Conservation (phyloP, 2,797 vertebrate species). For the Acanthurus lineatus region DNA sequence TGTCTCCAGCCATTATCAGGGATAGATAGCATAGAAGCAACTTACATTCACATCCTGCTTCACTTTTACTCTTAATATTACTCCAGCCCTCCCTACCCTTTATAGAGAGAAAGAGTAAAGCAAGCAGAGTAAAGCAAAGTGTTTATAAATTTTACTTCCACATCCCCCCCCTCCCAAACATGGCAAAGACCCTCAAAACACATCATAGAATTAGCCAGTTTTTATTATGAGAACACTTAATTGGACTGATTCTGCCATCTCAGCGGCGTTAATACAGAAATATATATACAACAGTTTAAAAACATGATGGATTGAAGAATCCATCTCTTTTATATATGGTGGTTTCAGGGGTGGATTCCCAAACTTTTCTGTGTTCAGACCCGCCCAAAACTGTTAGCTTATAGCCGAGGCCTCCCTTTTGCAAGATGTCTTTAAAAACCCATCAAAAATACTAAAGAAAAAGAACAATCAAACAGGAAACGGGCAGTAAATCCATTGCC, state of each 20-base stretch:
- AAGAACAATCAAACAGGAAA: too few relatives aligned
- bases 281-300: conserved; percentile 75
- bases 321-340: not conserved
- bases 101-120: not conserved
- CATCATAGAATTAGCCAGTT: not conserved
- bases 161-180: not conserved
- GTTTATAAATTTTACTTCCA: not conserved
- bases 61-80: conserved; percentile 34
- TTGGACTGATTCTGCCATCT: conserved; percentile 41
- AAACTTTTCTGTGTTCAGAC: too few relatives aligned
- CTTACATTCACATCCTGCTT: conserved; percentile 39
- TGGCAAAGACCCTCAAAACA: not conserved
- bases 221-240: conserved; percentile 61
- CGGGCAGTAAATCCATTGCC: too few relatives aligned
- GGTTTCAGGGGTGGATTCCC: not conserved
- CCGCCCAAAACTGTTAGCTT: too few relatives aligned
- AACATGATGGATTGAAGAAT: conserved; percentile 59
- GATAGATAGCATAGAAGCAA: conserved; percentile 15
- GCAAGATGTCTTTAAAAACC: too few relatives aligned
- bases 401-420: too few relatives aligned
- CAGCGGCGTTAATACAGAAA: conserved; percentile 64
- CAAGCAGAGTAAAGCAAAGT: not conserved
- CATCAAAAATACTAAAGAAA: too few relatives aligned
- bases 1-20: conserved; percentile 63
- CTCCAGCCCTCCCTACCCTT: not conserved